These are phyloP conservation scores for Pseudomugil tenellus DNA, from an alignment of 2,797 vertebrate genomes.

Conservation along the genomic window DNA sequence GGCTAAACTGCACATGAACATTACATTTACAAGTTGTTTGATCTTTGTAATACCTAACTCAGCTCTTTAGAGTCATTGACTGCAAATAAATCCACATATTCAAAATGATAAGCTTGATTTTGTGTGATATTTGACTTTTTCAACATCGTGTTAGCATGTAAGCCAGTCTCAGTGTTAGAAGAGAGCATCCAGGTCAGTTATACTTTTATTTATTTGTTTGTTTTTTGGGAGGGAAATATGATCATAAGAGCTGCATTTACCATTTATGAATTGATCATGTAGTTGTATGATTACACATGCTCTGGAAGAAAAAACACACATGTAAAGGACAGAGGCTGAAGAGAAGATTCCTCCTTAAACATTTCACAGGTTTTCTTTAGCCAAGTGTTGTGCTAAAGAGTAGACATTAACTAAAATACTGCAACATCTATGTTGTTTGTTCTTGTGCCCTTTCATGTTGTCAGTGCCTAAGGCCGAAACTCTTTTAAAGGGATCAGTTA, in stretches of 20 bases:
- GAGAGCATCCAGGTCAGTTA: too few species aligned
- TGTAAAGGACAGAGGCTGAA: not conserved
- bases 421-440: conserved; percentile 56
- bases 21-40: not conserved
- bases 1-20: too few species aligned
- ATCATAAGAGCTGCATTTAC: too few species aligned
- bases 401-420: conserved; percentile 3
- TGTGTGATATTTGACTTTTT: not conserved
- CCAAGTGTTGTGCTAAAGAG: conserved; percentile 2
- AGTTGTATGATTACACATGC: too few species aligned
- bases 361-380: too few species aligned
- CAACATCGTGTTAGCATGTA: not conserved
- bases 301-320: too few species aligned
- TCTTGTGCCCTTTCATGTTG: conserved; percentile 59
- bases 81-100: not conserved
- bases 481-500: conserved; percentile 56
- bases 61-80: not conserved
- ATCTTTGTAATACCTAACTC: not conserved
- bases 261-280: too few species aligned
- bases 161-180: too few species aligned
- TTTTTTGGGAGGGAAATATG: too few species aligned
- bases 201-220: too few species aligned
- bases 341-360: not conserved
- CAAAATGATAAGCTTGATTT: not conserved
- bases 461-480: conserved; percentile 41